These are phyloP conservation scores for Lysiphlebus fabarum DNA, from an alignment of 1,140 invertebrate genomes.

Conservation along the genomic window DNA sequence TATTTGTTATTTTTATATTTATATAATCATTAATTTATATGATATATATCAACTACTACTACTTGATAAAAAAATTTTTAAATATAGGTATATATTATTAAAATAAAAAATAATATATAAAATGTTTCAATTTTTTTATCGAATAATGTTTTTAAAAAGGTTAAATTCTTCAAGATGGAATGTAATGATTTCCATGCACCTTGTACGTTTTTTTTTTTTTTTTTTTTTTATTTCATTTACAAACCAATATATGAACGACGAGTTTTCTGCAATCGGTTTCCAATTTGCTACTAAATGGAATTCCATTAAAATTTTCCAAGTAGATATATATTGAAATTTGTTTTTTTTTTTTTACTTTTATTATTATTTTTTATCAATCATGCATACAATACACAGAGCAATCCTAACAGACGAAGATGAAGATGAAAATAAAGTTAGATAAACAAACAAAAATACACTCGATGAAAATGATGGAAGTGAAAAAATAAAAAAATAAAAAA, in stretches of 20 bases:
- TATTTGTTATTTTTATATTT: conserved; percentile 17
- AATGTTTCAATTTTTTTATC: background rate
- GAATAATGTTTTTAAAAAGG: no score
- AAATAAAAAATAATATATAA: background rate
- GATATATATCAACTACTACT: background rate
- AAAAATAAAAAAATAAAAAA: conserved; percentile 13
- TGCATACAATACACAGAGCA: conserved; percentile 2
- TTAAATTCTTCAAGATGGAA: no score
- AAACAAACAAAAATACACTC: conserved; percentile 11
- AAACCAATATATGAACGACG: conserved; percentile 17
- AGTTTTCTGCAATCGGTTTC: conserved; percentile 36
- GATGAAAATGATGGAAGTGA: conserved; percentile 3
- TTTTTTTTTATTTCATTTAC: conserved; percentile 1
- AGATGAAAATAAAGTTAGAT: conserved; percentile 2
- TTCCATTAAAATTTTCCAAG: conserved; percentile 43
- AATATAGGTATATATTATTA: background rate
- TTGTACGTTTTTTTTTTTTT: background rate
- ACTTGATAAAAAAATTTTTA: background rate
- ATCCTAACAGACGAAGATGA: background rate
- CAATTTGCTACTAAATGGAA: conserved; percentile 46
- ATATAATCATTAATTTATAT: background rate
- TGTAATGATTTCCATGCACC: background rate
- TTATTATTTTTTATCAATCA: background rate
- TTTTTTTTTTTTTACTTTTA: conserved; percentile 2
- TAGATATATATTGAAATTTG: background rate